phyloP scores from a whole-genome alignment of 92 coral and sea anemone genomes.

The Palythoa heliodiscus region DNA sequence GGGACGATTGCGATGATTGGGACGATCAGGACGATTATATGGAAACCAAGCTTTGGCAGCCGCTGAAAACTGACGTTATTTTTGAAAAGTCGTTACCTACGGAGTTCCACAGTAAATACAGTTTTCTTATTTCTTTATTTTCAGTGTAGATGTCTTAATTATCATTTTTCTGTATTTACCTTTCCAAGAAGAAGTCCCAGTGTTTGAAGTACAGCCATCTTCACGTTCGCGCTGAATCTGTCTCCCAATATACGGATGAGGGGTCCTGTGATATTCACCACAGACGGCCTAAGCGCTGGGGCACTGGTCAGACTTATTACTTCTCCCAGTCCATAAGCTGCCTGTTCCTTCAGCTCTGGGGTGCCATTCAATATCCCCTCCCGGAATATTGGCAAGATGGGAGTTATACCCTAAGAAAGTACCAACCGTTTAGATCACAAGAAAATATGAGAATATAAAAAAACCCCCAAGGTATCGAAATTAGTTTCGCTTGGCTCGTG shows the following conservation, averaged over 20 bases:
- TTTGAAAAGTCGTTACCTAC: no score
- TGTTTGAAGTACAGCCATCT: constrained; percentile 93
- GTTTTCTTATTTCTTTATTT: no score
- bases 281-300: constrained; percentile 94
- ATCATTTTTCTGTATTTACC: constrained; percentile 44
- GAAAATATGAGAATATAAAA: background rate
- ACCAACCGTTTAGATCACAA: background rate
- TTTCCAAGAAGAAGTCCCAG: constrained; percentile 90
- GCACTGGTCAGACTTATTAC: constrained; percentile 91
- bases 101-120: no score
- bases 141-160: background rate
- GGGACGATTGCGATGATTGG: no score
- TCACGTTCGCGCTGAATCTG: constrained; percentile 96
- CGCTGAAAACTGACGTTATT: no score
- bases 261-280: constrained; percentile 97
- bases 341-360: constrained; percentile 95
- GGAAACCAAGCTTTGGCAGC: no score
- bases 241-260: constrained; percentile 99
- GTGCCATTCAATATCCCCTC: constrained; percentile 97
- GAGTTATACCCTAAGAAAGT: constrained; percentile 87
- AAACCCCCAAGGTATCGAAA: background rate
- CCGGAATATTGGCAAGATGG: constrained; percentile 92
- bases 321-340: constrained; percentile 97
- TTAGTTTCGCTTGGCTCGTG: no score
- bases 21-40: no score